A percentile compares a stretch with the other conserved stretches of the same genome.
Conservation (phyloP, 2,888 invertebrate genomes). For the Pogonocherus hispidulus region DNA sequence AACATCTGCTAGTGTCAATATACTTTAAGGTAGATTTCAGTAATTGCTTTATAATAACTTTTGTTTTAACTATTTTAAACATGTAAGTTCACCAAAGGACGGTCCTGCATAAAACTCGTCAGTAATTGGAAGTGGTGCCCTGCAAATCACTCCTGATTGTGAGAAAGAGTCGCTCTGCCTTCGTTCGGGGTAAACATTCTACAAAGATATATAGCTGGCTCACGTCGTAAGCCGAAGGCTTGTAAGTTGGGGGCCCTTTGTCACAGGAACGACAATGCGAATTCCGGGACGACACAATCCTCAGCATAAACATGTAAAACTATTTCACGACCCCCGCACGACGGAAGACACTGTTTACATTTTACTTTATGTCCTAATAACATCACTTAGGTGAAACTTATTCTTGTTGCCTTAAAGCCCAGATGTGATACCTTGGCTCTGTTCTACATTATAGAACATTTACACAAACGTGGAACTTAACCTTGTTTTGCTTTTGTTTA, state of each 20-base stretch:
- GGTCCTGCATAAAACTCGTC: constrained; percentile 54
- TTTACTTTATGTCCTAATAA: constrained; percentile 14
- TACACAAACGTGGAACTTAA: neutral
- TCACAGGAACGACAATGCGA: constrained; percentile 57
- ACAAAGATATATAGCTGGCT: constrained; percentile 62
- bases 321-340: constrained; percentile 47
- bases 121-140: constrained; percentile 62
- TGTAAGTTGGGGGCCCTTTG: constrained; percentile 62
- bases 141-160: constrained; percentile 64
- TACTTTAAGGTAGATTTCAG: no score
- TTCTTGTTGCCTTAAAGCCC: neutral
- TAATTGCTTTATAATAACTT: no score
- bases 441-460: neutral
- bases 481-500: neutral
- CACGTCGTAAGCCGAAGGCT: constrained; percentile 61
- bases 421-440: neutral
- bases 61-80: no score
- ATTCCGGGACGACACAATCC: constrained; percentile 58
- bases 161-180: constrained; percentile 58
- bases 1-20: no score
- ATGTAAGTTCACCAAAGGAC: constrained; percentile 39
- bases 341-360: constrained; percentile 34
- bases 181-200: constrained; percentile 60
- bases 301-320: constrained; percentile 50
- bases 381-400: constrained; percentile 2